Evolutionary conservation across 2,888 invertebrate genomes (phyloP), one percentile per base, ranked within the genome.

Genomic region (Fissipunctia ypsillon): DNA sequence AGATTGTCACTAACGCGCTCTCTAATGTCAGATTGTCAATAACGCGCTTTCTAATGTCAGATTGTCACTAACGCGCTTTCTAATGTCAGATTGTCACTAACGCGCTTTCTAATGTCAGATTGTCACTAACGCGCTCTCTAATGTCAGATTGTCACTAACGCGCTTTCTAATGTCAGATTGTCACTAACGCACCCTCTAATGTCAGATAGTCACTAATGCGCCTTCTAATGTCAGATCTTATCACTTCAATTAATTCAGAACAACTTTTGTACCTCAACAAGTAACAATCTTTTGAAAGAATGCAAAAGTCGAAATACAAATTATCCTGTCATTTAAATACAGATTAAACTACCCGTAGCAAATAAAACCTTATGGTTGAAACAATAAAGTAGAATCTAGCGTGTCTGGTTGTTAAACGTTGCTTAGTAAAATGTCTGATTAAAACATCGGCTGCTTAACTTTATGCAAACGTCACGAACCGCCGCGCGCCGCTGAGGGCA

Each of bases 401-500:
- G 35, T 67, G 48, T 35, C 48, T 12, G 41, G 16, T 48, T 43
- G 65, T 31, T 41, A 48, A 76, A 48, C 22, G 28, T 76, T 66
- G 31, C 45, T 19, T 43, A 54, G 7, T 65, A 61, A 77, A 66
- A 70, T 28, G 22, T 54, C 43, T 60, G 69, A 65, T 70, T 76
- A 70, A 69, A 76, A 76, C 59, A 76, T 76, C 54, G 41, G 28
- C 38, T 45, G 22, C 31, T 64, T 65, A 71, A 65, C 60, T 77
- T 61, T 66, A 77, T 66, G 65, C 48, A 61, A 77, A 77, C 63
- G 38, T 43, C 22, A 19, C 48, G 22, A 12, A 3, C 5, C 25
- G 10, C 25, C 3, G n/a, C n/a, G n/a, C 48, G 14, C 48, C 22
- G 4, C 43, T 28, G 43, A 22, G 43, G 28, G n/a, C 52, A 38